phyloP scores from a whole-genome alignment of 2,113 vertebrate species.

The Megaleporinus macrocephalus region DNA sequence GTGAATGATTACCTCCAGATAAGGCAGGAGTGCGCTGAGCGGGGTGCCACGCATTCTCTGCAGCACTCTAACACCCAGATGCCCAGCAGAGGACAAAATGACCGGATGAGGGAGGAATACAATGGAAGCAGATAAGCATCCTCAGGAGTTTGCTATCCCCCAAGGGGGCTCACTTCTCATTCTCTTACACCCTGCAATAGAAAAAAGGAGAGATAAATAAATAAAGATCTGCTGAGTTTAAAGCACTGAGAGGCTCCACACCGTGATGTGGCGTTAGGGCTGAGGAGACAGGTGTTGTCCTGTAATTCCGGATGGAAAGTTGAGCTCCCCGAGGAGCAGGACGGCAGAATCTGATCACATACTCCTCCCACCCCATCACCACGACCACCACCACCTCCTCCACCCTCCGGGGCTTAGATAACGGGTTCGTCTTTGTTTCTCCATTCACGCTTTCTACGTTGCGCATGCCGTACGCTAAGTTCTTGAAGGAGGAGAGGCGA shows the following conservation, averaged over 20 bases:
- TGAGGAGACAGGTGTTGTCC: neutral
- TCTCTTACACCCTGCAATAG: neutral
- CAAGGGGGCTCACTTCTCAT: slow-evolving; percentile 16
- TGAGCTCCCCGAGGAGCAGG: neutral
- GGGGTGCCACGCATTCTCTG: slow-evolving; percentile 34
- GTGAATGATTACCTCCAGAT: slow-evolving; percentile 50
- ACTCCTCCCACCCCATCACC: too few relatives aligned
- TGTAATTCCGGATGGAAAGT: neutral
- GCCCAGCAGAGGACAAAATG: slow-evolving; percentile 51
- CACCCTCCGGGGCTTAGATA: neutral
- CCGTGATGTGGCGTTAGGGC: neutral
- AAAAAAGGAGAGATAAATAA: neutral
- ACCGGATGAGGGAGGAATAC: slow-evolving; percentile 29
- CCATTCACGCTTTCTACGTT: neutral
- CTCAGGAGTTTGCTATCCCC: slow-evolving; percentile 10
- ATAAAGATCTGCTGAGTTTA: neutral
- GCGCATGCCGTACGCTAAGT: neutral
- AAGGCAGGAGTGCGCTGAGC: slow-evolving; percentile 35
- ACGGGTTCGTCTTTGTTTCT: neutral
- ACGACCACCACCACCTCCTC: too few relatives aligned
- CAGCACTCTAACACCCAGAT: slow-evolving; percentile 33
- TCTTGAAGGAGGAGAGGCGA: slow-evolving; percentile 18
- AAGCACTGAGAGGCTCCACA: neutral
- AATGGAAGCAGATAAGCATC: slow-evolving; percentile 27
- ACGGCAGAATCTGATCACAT: neutral